Evolutionary conservation across 2,797 vertebrate genomes (phyloP).

Genomic region (Ptychobarbus kaznakovi): DNA sequence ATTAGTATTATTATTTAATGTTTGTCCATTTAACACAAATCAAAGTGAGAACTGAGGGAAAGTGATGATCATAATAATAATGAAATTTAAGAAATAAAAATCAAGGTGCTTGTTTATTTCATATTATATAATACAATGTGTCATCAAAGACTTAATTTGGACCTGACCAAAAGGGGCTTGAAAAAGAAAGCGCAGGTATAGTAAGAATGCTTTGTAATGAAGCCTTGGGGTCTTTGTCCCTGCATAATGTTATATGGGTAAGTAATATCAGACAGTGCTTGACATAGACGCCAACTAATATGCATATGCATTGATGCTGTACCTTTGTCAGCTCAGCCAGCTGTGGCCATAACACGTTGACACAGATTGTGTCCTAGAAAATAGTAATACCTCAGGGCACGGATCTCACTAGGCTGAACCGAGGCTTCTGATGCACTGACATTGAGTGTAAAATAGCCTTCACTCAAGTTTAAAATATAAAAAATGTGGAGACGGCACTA

Average conservation of each 20-base stretch:
- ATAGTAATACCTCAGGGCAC: slow-evolving; percentile 39
- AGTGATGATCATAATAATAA: not conserved
- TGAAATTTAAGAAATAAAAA: not conserved
- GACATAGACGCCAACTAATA: slow-evolving; percentile 46
- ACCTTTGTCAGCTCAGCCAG: slow-evolving; percentile 50
- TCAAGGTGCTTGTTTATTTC: not conserved
- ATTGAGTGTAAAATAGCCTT: slow-evolving; percentile 43
- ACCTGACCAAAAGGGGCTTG: not conserved
- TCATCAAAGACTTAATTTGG: slow-evolving; percentile 3
- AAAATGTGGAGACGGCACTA: not conserved
- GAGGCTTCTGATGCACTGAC: slow-evolving; percentile 37
- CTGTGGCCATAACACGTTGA: slow-evolving; percentile 33
- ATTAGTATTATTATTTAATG: not conserved
- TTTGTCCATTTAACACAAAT: not conserved
- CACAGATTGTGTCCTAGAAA: slow-evolving; percentile 53
- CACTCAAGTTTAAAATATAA: slow-evolving; percentile 14
- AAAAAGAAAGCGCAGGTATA: slow-evolving; percentile 38
- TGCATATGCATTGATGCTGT: slow-evolving; percentile 44
- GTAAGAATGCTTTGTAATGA: slow-evolving; percentile 40
- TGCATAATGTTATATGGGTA: slow-evolving; percentile 42
- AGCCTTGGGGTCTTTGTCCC: slow-evolving; percentile 33
- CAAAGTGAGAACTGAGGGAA: not conserved
- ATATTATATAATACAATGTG: slow-evolving; percentile 15
- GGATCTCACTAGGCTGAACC: slow-evolving; percentile 35
- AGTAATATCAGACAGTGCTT: slow-evolving; percentile 52